Evolutionary conservation across 2,888 invertebrate genomes (phyloP), one percentile per base, ranked within the genome.

Genomic region (Melanchra persicariae): DNA sequence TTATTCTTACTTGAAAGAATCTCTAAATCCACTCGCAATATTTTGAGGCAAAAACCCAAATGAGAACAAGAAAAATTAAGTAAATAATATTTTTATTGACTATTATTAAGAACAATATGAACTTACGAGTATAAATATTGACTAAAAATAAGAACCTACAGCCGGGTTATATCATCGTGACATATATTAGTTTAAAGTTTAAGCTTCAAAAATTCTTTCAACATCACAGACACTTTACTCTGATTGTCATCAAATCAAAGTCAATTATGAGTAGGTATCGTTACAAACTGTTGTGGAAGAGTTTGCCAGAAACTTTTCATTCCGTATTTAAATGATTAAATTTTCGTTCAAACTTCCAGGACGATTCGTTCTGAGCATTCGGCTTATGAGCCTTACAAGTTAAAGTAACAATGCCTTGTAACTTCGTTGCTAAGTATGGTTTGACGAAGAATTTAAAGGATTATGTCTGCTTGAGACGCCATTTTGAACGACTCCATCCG

Each of bases 21-120:
- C n/a, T n/a, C n/a, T n/a, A n/a, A n/a, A n/a, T n/a, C n/a, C n/a
- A n/a, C n/a, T n/a, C n/a, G n/a, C n/a, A n/a, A n/a, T n/a, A n/a
- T n/a, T n/a, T n/a, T n/a, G n/a, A n/a, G n/a, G n/a, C n/a, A n/a
- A n/a, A n/a, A n/a, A n/a, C n/a, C n/a, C 10, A 45, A 74, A 12
- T 65, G 0, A 73, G 66, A 73, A 12, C 1, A 37, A 62, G 66
- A 70, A 57, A 70, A 54, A 60, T n/a, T 77, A 82, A 74, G 79
- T 84, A 82, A 85, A 82, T 83, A 79, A 80, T 82, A 82, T 81
- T 80, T 91, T 90, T 90, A 90, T 89, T 91, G 77, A 82, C 88
- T 90, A 89, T 87, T 77, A 87, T 84, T 87, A 86, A 88, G 80
- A 86, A 87, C 85, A 90, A 84, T 88, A 90, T 81, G 81, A 85